Evolutionary conservation across 2,797 vertebrate species (phyloP).

Genomic region (Sebastes iracundus): DNA sequence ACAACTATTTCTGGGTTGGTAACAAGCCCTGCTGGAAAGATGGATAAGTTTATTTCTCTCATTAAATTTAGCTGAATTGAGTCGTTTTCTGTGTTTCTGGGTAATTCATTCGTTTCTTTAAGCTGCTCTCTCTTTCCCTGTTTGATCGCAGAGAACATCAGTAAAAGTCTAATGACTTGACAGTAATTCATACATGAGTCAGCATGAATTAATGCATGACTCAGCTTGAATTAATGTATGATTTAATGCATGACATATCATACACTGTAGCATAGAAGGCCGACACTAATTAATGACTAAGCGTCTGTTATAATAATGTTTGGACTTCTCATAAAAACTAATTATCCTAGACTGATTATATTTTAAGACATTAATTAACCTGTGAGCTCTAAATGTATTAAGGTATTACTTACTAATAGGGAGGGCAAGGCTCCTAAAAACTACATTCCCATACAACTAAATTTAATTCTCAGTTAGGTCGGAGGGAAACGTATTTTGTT

Average conservation of each 20-base stretch:
- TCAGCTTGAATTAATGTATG: conserved; percentile 6
- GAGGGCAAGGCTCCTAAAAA: no score
- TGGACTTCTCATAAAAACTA: neutral
- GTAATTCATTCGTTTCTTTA: neutral
- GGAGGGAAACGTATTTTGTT: no score
- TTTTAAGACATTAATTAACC: neutral
- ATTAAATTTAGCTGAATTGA: conserved; percentile 8
- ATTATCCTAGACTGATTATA: neutral
- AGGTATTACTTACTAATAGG: neutral
- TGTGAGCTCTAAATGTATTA: neutral
- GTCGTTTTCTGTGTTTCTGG: neutral
- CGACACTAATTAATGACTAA: neutral
- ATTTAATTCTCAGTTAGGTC: no score
- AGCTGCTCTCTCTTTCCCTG: neutral
- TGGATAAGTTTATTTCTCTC: neutral
- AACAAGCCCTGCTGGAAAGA: conserved; percentile 6
- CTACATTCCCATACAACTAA: fast-evolving
- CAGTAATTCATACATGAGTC: conserved; percentile 27
- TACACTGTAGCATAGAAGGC: neutral
- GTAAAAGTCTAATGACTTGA: neutral
- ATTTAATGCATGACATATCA: neutral
- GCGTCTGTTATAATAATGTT: neutral
- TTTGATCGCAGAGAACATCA: neutral
- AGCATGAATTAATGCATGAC: conserved; percentile 14
- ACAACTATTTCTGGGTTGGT: neutral